Percentiles rank a stretch among this genome's conserved stretches.
Evolutionary conservation across 2,888 invertebrate species (phyloP).

Genomic region (Isotomurus palustris): DNA sequence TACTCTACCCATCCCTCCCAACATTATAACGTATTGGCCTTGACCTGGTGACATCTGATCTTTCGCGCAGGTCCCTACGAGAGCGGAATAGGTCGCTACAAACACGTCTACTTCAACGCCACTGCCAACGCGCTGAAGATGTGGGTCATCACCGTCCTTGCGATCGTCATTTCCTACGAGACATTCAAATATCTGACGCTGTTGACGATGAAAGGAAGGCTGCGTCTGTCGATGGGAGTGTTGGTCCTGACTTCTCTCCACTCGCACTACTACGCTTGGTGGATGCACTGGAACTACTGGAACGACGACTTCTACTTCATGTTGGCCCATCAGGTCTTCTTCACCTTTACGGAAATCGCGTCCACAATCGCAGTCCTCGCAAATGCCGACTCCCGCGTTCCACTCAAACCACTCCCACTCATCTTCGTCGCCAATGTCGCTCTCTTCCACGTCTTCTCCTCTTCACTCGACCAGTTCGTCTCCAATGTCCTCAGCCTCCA

Average conservation of each 20-base stretch:
- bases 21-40: not conserved
- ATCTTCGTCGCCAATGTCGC: conserved; percentile 59
- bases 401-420: conserved; percentile 56
- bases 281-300: conserved; percentile 65
- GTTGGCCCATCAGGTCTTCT: conserved; percentile 65
- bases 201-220: conserved; percentile 54
- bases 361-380: conserved; percentile 59
- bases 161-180: conserved; percentile 60
- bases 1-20: not conserved
- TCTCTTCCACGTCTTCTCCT: conserved; percentile 59
- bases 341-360: conserved; percentile 59
- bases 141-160: conserved; percentile 59
- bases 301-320: conserved; percentile 66
- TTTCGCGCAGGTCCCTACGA: conserved; percentile 61
- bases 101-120: conserved; percentile 66
- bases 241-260: no score
- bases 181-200: conserved; percentile 57
- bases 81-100: conserved; percentile 62
- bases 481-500: conserved; percentile 61
- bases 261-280: conserved; percentile 67
- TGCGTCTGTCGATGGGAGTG: conserved; percentile 59
- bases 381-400: conserved; percentile 55
- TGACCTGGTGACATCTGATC: not conserved
- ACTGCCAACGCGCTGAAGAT: conserved; percentile 62
- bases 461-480: conserved; percentile 62